A percentile compares a stretch with the other conserved stretches of the same genome.
These are phyloP conservation scores for Bicyclus anynana DNA, from an alignment of 1,140 invertebrate genomes.

Conservation along the genomic window DNA sequence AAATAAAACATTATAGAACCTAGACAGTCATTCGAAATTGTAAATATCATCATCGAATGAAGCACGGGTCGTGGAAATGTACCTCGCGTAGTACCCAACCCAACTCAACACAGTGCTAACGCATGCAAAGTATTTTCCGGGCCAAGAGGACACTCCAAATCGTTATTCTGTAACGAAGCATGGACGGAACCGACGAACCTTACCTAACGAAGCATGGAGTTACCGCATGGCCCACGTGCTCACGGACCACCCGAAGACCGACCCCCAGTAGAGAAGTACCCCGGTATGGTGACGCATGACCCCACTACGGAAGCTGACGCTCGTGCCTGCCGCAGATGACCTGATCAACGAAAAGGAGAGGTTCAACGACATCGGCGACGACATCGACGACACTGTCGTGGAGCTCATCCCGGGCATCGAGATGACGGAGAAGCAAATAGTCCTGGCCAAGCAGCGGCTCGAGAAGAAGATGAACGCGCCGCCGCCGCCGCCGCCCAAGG, in stretches of 20 bases:
- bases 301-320: constrained; percentile 33
- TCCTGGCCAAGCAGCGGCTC: constrained; percentile 49
- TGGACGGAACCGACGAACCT: constrained; percentile 11
- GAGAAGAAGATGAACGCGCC: constrained; percentile 20
- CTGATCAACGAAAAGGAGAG: constrained; percentile 98
- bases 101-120: constrained; percentile 32
- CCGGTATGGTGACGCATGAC: constrained; percentile 35
- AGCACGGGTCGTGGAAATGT: constrained; percentile 27
- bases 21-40: constrained; percentile 20
- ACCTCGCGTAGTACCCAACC: constrained; percentile 24
- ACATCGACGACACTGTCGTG: constrained; percentile 97
- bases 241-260: constrained; percentile 1
- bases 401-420: constrained; percentile 89
- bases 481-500: constrained; percentile 23
- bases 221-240: constrained; percentile 36
- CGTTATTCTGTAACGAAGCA: constrained; percentile 11
- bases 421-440: constrained; percentile 51
- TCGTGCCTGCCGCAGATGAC: constrained; percentile 88
- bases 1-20: not conserved
- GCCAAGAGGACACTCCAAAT: constrained; percentile 13
- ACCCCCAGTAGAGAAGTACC: constrained; percentile 19
- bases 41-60: constrained; percentile 38
- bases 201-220: constrained; percentile 31
- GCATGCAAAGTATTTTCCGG: constrained; percentile 27
- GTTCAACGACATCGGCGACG: constrained; percentile 98